Percentiles rank a stretch among this genome's conserved stretches.
Evolutionary conservation across 2,797 vertebrate species (phyloP).

Genomic region (Lindbergichthys nudifrons): DNA sequence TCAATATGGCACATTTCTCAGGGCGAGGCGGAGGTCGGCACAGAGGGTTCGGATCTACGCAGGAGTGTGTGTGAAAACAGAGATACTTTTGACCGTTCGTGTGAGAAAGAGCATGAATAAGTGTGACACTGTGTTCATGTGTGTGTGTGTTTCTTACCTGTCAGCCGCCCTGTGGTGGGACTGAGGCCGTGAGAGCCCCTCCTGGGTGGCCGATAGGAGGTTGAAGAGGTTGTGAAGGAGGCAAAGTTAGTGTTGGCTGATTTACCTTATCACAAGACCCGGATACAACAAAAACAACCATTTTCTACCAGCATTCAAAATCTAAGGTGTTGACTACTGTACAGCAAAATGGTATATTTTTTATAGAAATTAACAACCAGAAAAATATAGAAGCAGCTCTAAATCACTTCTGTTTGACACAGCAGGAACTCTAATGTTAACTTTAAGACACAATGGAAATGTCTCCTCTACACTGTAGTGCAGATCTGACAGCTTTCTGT

Average conservation of each 20-base stretch:
- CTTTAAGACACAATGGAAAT: background rate
- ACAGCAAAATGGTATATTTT: background rate
- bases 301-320: background rate
- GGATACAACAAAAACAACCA: background rate
- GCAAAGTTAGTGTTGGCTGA: constrained; percentile 43
- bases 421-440: background rate
- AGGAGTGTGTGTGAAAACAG: constrained; percentile 41
- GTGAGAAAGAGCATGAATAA: constrained; percentile 36
- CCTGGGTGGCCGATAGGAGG: constrained; percentile 53
- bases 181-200: constrained; percentile 43
- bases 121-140: constrained; percentile 19
- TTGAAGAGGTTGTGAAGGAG: constrained; percentile 32
- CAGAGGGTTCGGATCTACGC: constrained; percentile 23
- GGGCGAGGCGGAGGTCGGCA: constrained; percentile 39
- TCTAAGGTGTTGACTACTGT: background rate
- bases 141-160: constrained; percentile 29
- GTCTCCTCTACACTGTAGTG: background rate
- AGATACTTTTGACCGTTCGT: constrained; percentile 27
- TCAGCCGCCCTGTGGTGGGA: constrained; percentile 40
- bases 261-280: constrained; percentile 59
- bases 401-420: background rate
- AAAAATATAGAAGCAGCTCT: background rate
- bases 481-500: constrained; percentile 38
- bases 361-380: background rate
- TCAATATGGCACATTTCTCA: constrained; percentile 67